Evolutionary conservation across 2,797 vertebrate genomes (phyloP), one percentile per base, ranked within the genome.

Genomic region (Cyclura pinguis): DNA sequence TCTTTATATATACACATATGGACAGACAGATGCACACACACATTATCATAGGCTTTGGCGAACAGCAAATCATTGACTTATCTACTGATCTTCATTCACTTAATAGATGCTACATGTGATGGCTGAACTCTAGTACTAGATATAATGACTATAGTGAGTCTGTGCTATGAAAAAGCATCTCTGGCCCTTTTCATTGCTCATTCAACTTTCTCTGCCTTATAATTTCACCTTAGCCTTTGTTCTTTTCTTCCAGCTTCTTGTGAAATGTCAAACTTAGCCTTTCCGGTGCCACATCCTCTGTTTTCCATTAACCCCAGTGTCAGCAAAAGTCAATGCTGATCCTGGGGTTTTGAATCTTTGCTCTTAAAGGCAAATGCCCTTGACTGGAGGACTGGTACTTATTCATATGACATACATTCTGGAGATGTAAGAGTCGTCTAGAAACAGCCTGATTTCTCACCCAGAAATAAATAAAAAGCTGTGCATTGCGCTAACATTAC

Each of bases 281-380:
- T 83, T 74, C 35, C 50, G 29, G 64, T 73, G 13, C 27, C 20
- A 52, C 27, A 74, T 73, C 78, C 67, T 82, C 50, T 73, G n/a
- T 82, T 52, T 42, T 29, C 47, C 50, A 57, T 72, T 72, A 88
- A 72, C n/a, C 24, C 22, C 69, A 16, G 3, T 47, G 24, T 82
- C 69, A 88, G 80, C 80, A 76, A 62, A 88, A 62, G 80, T 74
- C 80, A 59, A 12, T 47, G 52, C 35, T 88, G 80, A 55, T 83
- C 42, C 38, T 24, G 6, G 52, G 52, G 27, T 22, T 38, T 62
- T 81, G 64, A 77, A 57, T 52, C 20, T 29, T 50, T 1, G 14
- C 62, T 50, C 62, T 67, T 69, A 3, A 38, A 69, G 10, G 24
- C 64, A 47, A 81, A 81, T 55, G 13, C 22, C 64, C 64, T 72